These are phyloP conservation scores for Macroglossus sobrinus DNA, from an alignment of 2,113 vertebrate genomes.

Conservation along the genomic window DNA sequence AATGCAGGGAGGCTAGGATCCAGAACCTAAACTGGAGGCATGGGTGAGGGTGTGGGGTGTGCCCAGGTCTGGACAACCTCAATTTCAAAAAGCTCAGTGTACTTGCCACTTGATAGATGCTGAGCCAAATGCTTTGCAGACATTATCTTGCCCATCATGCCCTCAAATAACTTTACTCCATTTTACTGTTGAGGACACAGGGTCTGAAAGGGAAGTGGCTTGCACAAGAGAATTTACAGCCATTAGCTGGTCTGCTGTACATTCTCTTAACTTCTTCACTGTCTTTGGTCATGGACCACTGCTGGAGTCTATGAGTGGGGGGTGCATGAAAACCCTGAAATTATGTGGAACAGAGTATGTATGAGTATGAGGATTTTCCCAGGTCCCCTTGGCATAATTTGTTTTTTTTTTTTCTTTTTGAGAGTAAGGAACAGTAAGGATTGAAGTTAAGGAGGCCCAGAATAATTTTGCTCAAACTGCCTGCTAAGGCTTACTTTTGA, in stretches of 20 bases:
- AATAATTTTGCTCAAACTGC: background rate
- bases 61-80: background rate
- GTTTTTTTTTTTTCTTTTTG: background rate
- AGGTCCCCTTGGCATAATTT: background rate
- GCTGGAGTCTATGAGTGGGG: background rate
- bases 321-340: background rate
- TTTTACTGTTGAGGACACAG: background rate
- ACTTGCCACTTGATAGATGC: background rate
- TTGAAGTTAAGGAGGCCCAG: background rate
- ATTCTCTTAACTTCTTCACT: background rate
- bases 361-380: background rate
- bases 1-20: fast-evolving
- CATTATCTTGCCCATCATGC: background rate
- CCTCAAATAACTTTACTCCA: background rate
- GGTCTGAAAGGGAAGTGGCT: background rate
- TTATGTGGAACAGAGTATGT: background rate
- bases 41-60: background rate
- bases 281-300: background rate
- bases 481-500: background rate
- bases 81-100: background rate
- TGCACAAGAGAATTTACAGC: background rate
- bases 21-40: background rate
- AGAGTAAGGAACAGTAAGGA: background rate
- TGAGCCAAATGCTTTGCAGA: background rate
- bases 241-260: background rate